Conservation (phyloP, 2,888 invertebrate species). For the Orthosia gracilis region DNA sequence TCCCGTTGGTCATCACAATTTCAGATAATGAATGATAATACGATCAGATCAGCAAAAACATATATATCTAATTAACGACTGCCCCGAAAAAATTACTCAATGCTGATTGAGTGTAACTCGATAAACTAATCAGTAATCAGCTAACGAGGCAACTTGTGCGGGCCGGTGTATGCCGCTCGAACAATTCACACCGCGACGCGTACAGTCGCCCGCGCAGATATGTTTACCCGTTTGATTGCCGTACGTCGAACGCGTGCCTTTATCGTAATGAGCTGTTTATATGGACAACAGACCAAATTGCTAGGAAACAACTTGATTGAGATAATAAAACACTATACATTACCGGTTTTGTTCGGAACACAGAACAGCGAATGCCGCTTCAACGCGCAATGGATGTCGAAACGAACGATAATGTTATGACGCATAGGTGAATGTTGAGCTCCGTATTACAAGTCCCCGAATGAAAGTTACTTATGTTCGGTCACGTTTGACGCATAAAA, state of each 20-base stretch:
- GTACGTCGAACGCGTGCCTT: constrained; percentile 71
- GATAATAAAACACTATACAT: neutral
- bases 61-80: constrained; percentile 2
- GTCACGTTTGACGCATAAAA: constrained; percentile 77
- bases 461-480: constrained; percentile 75
- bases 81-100: constrained; percentile 47
- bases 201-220: constrained; percentile 66
- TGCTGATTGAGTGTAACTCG: constrained; percentile 65
- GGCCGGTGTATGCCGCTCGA: constrained; percentile 49
- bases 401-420: neutral
- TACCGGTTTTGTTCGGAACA: neutral
- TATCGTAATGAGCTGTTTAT: constrained; percentile 78
- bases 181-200: constrained; percentile 45
- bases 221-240: constrained; percentile 74
- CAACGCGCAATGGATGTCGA: constrained; percentile 25
- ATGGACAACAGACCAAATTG: constrained; percentile 56
- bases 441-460: constrained; percentile 55
- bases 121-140: constrained; percentile 71
- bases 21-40: constrained; percentile 34
- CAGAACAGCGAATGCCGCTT: neutral
- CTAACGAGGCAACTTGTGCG: constrained; percentile 65
- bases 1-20: neutral
- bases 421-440: neutral
- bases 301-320: neutral
- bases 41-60: constrained; percentile 29